These are phyloP conservation scores for Trididemnum miniatum DNA, from an alignment of 23 tunicate genomes.

Conservation along the genomic window DNA sequence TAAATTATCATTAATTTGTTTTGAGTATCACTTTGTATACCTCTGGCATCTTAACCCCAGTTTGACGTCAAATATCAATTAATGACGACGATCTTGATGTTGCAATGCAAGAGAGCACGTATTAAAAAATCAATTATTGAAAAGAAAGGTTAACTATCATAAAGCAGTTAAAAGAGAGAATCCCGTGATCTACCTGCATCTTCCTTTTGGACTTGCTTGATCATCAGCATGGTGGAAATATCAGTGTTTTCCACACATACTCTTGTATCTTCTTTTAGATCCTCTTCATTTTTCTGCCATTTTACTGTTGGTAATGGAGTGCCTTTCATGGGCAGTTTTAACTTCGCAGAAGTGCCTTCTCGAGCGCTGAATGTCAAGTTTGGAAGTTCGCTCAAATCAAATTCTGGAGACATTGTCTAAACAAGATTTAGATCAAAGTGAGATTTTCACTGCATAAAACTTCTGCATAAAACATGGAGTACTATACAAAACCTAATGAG, in stretches of 20 bases:
- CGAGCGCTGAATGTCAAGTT: conserved; percentile 67
- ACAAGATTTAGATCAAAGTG: not conserved
- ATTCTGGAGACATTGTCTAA: conserved; percentile 52
- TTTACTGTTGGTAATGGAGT: conserved; percentile 62
- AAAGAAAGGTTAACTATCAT: no score
- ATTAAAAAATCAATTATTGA: no score
- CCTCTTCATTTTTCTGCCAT: conserved; percentile 62
- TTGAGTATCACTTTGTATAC: no score
- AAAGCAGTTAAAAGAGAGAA: no score
- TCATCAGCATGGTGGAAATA: conserved; percentile 61
- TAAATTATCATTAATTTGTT: no score
- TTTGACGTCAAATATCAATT: no score
- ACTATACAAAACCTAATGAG: no score
- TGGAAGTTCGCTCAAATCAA: conserved; percentile 65
- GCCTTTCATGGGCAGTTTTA: conserved; percentile 74
- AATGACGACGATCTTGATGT: no score
- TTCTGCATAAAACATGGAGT: no score
- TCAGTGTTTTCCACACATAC: conserved; percentile 52
- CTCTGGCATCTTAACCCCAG: no score
- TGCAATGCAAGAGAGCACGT: no score
- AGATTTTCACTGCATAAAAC: not conserved
- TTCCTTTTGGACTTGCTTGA: conserved; percentile 62
- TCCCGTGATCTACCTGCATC: conserved; percentile 82
- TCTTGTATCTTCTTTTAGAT: conserved; percentile 52
- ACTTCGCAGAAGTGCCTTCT: conserved; percentile 80